A percentile compares a stretch with the other conserved stretches of the same genome.
phyloP scores from a whole-genome alignment of 2,797 vertebrate genomes.

The Rhabdomys pumilio region DNA sequence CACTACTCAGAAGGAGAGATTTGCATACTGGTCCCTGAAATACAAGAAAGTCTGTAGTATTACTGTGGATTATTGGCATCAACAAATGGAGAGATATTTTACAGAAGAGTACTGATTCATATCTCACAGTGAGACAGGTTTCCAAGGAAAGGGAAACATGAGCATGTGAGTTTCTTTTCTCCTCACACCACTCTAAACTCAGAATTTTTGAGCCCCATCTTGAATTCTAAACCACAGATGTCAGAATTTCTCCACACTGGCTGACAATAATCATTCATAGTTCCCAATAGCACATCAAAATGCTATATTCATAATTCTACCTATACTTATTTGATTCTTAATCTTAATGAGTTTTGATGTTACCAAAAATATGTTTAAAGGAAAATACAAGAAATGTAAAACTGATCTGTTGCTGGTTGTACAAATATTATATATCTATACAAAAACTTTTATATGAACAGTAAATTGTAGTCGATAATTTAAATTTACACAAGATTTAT shows the following conservation, averaged over 20 bases:
- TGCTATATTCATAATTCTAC: background rate
- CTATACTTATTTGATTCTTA: background rate
- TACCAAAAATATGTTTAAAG: background rate
- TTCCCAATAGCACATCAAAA: background rate
- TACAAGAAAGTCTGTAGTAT: background rate
- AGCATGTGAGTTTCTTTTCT: background rate
- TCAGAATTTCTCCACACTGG: background rate
- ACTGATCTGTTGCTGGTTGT: background rate
- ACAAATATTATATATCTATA: background rate
- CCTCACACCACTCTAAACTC: background rate
- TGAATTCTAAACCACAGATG: background rate
- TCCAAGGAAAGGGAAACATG: background rate
- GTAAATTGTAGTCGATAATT: background rate
- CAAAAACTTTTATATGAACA: background rate
- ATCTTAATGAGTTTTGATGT: background rate
- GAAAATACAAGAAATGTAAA: background rate
- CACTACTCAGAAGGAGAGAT: background rate
- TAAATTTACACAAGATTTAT: background rate
- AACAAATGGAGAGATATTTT: background rate
- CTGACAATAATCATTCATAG: background rate
- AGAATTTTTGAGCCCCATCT: background rate
- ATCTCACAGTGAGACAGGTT: background rate
- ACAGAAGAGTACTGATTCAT: background rate
- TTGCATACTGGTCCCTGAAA: background rate
- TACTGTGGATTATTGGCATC: background rate